phyloP scores from a whole-genome alignment of 2,888 invertebrate genomes.

The Macaria notata region DNA sequence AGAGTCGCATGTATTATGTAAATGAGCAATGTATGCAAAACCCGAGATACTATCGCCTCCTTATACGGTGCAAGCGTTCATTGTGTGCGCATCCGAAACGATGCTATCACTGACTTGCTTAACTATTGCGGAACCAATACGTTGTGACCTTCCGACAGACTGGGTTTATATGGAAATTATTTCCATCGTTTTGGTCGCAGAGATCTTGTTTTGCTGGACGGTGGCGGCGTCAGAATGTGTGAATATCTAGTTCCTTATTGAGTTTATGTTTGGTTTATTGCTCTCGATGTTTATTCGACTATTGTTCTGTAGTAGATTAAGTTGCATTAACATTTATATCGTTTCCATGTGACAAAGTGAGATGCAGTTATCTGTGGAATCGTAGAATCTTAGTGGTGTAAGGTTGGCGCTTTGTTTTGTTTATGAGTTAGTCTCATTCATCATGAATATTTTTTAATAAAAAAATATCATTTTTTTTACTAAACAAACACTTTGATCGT shows the following conservation, averaged over 20 bases:
- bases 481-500: too few relatives aligned
- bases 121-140: slow-evolving; percentile 32
- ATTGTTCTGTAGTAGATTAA: slow-evolving; percentile 2
- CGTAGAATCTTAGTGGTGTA: too few relatives aligned
- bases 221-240: slow-evolving; percentile 12
- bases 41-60: slow-evolving; percentile 35
- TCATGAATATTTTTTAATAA: too few relatives aligned
- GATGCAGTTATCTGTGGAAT: too few relatives aligned
- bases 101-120: slow-evolving; percentile 35
- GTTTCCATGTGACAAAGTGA: too few relatives aligned
- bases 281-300: slow-evolving; percentile 6
- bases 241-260: slow-evolving; percentile 19
- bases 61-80: slow-evolving; percentile 38
- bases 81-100: slow-evolving; percentile 42
- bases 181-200: slow-evolving; percentile 12
- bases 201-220: slow-evolving; percentile 22
- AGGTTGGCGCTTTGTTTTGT: too few relatives aligned
- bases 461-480: too few relatives aligned
- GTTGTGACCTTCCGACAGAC: slow-evolving; percentile 19
- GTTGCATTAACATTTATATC: not conserved
- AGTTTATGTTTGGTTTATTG: slow-evolving; percentile 10
- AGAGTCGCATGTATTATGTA: slow-evolving; percentile 34
- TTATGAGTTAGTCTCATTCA: too few relatives aligned
- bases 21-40: slow-evolving; percentile 49
- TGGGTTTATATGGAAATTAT: slow-evolving; percentile 21